These are phyloP conservation scores for Archivesica marissinica DNA, from an alignment of 1,140 invertebrate genomes.

Conservation along the genomic window DNA sequence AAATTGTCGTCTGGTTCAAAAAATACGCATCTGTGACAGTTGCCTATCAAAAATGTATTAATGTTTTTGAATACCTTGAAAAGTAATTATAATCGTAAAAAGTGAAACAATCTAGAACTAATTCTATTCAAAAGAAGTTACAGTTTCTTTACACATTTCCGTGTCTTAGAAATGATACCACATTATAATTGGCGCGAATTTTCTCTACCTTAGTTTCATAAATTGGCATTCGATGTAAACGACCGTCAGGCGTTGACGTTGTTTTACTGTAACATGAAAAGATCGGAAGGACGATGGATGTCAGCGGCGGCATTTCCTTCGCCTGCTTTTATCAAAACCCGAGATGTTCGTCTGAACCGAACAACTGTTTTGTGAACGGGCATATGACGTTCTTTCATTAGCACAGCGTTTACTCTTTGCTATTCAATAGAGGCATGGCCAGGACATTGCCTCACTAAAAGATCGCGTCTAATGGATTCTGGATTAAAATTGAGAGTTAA, in stretches of 20 bases:
- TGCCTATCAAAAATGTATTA: slow-evolving; percentile 39
- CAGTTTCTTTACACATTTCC: slow-evolving; percentile 53
- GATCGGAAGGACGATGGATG: slow-evolving; percentile 54
- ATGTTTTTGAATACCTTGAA: slow-evolving; percentile 38
- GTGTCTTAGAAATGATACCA: slow-evolving; percentile 59
- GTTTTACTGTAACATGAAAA: slow-evolving; percentile 49
- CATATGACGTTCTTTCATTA: slow-evolving; percentile 55
- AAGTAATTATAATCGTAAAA: slow-evolving; percentile 53
- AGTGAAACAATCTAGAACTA: slow-evolving; percentile 40
- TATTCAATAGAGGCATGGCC: slow-evolving; percentile 9
- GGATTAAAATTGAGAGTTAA: slow-evolving; percentile 56
- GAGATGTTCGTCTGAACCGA: slow-evolving; percentile 41
- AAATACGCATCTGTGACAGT: slow-evolving; percentile 38
- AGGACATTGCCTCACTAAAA: neutral
- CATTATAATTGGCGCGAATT: slow-evolving; percentile 51
- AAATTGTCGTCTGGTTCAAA: slow-evolving; percentile 41
- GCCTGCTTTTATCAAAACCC: slow-evolving; percentile 46
- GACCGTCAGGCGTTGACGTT: slow-evolving; percentile 5
- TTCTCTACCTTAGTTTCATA: slow-evolving; percentile 40
- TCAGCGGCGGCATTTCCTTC: slow-evolving; percentile 42
- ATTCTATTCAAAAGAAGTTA: slow-evolving; percentile 40
- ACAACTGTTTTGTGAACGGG: slow-evolving; percentile 55
- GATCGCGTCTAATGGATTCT: slow-evolving; percentile 52
- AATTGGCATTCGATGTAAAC: slow-evolving; percentile 59
- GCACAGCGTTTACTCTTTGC: slow-evolving; percentile 38